phyloP scores from a whole-genome alignment of 2,797 vertebrate genomes.

The Nasua narica region DNA sequence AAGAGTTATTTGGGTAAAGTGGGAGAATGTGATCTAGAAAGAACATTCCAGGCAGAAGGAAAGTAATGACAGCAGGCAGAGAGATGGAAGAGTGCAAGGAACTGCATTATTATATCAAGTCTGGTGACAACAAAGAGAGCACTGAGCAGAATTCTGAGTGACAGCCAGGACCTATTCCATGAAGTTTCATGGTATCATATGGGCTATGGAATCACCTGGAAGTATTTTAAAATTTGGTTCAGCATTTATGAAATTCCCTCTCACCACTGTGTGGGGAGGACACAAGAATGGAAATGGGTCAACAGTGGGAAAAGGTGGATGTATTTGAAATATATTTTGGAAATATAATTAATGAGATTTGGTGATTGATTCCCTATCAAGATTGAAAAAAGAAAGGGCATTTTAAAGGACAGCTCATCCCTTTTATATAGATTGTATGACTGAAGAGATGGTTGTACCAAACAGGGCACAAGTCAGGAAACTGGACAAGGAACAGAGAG shows the following conservation, averaged over 20 bases:
- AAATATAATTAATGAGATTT: background rate
- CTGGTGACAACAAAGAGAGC: background rate
- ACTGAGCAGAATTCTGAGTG: background rate
- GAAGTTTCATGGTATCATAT: background rate
- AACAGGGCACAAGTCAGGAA: background rate
- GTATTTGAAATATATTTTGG: background rate
- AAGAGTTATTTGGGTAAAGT: background rate
- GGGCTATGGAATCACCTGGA: background rate
- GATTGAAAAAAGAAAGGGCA: background rate
- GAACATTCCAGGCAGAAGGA: background rate
- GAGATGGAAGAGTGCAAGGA: too few relatives aligned
- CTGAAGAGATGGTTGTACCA: background rate
- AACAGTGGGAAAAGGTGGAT: background rate
- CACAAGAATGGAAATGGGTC: background rate
- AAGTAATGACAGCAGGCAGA: background rate
- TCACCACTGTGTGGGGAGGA: background rate
- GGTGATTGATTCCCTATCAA: background rate
- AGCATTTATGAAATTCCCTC: background rate
- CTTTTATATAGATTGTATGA: background rate
- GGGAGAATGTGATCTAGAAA: background rate
- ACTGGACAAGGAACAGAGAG: accelerated
- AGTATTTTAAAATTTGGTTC: background rate
- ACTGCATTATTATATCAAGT: background rate
- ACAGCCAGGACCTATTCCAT: background rate
- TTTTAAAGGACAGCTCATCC: background rate